Percentiles rank a stretch among this genome's conserved stretches.
Evolutionary conservation across 2,888 invertebrate species (phyloP).

Genomic region (Platycheirus albimanus): DNA sequence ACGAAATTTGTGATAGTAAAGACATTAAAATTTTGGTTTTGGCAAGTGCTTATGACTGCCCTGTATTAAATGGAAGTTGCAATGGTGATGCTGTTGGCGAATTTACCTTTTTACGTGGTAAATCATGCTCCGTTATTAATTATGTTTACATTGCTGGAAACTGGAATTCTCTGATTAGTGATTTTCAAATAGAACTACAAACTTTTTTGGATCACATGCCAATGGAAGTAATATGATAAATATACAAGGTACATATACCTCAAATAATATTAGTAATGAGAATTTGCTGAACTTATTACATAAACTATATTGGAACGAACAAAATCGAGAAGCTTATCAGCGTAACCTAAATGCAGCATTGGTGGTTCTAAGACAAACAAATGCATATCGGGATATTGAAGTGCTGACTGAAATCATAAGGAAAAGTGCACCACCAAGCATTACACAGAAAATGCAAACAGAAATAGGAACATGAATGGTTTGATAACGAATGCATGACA

Average conservation of each 20-base stretch:
- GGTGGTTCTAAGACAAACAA: no score
- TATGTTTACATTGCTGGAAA: constrained; percentile 25
- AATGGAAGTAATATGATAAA: no score
- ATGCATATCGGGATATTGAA: neutral
- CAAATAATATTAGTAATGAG: no score
- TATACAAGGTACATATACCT: no score
- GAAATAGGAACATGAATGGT: no score
- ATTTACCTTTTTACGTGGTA: constrained; percentile 20
- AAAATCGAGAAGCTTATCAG: neutral
- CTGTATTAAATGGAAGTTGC: constrained; percentile 20
- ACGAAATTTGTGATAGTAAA: constrained; percentile 2
- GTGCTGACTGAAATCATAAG: neutral
- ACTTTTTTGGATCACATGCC: constrained; percentile 21
- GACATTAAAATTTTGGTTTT: neutral
- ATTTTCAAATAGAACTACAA: constrained; percentile 19
- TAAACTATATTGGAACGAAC: neutral
- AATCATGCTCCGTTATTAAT: constrained; percentile 19
- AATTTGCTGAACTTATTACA: no score
- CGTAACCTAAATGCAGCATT: neutral
- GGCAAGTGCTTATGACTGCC: neutral
- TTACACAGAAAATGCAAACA: no score
- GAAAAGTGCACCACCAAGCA: neutral
- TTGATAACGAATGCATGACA: neutral
- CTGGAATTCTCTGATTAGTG: neutral
- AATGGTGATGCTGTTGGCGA: neutral